Conservation (phyloP, 2,888 invertebrate genomes). For the Lymantria monacha region DNA sequence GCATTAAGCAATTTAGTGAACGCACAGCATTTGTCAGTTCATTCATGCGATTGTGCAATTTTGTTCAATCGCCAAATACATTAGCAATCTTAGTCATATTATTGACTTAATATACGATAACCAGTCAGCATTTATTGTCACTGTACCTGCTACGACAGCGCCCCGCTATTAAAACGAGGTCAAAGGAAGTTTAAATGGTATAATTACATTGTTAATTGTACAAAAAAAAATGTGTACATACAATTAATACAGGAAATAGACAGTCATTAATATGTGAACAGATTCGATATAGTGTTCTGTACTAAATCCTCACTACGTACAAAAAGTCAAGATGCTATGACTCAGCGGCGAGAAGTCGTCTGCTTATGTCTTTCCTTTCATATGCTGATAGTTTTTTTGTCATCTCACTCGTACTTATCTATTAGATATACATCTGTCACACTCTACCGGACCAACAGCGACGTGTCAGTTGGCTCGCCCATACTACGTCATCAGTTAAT, state of each 20-base stretch:
- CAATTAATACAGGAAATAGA: slow-evolving; percentile 27
- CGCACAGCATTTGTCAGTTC: slow-evolving; percentile 71
- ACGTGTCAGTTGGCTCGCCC: slow-evolving; percentile 52
- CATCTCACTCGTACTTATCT: slow-evolving; percentile 56
- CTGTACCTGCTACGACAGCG: neutral
- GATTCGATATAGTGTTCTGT: slow-evolving; percentile 36
- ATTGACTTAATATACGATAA: neutral
- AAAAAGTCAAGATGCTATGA: slow-evolving; percentile 50
- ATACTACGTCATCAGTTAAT: slow-evolving; percentile 68
- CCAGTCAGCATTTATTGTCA: neutral
- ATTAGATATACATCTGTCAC: slow-evolving; percentile 50
- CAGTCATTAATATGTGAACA: slow-evolving; percentile 17
- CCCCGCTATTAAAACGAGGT: slow-evolving; percentile 25
- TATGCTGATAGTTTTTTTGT: slow-evolving; percentile 50
- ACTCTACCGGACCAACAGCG: slow-evolving; percentile 46
- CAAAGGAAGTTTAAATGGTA: slow-evolving; percentile 23
- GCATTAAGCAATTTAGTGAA: slow-evolving; percentile 78
- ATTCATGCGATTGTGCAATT: slow-evolving; percentile 70
- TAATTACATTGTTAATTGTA: slow-evolving; percentile 8
- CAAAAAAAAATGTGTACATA: slow-evolving; percentile 10
- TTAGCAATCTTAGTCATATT: neutral
- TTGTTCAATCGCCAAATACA: slow-evolving; percentile 28
- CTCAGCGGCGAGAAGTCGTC: slow-evolving; percentile 62
- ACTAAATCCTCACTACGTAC: slow-evolving; percentile 28
- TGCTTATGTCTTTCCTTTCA: slow-evolving; percentile 47